These are phyloP conservation scores for Bradypodion ventrale DNA, from an alignment of 2,797 vertebrate species.

Conservation along the genomic window DNA sequence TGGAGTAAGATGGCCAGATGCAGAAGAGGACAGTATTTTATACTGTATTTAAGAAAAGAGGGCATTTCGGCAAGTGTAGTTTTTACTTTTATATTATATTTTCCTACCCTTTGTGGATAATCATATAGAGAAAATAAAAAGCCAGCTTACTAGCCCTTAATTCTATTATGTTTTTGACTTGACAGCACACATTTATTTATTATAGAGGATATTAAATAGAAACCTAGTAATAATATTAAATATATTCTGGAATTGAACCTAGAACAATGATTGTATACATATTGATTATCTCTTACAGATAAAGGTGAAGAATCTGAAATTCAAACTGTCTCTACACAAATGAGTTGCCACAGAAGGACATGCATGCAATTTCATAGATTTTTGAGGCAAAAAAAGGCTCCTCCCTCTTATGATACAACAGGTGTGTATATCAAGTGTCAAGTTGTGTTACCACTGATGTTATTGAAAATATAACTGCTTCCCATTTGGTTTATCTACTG, in stretches of 20 bases:
- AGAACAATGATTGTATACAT: not conserved
- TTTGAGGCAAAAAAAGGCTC: not conserved
- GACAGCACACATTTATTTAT: no score
- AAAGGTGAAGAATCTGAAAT: conserved; percentile 13
- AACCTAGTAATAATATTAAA: not conserved
- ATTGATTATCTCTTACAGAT: conserved; percentile 43
- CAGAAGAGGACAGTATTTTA: not conserved
- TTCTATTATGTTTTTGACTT: no score
- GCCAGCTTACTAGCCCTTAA: not conserved
- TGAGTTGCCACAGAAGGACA: conserved; percentile 18
- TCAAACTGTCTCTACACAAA: conserved; percentile 16
- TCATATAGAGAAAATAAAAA: not conserved
- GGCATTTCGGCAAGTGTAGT: not conserved
- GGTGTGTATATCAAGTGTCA: conserved; percentile 22
- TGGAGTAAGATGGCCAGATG: not conserved
- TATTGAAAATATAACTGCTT: not conserved
- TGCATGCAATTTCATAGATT: conserved; percentile 9
- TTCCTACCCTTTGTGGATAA: not conserved
- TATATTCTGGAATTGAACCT: not conserved
- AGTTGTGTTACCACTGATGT: not conserved
- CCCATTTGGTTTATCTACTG: not conserved
- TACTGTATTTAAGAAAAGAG: not conserved
- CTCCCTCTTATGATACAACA: conserved; percentile 42
- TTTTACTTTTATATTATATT: not conserved
- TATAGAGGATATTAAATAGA: not conserved